These are phyloP conservation scores for Lamprologus ornatipinnis DNA, from an alignment of 2,113 vertebrate genomes.

Conservation along the genomic window DNA sequence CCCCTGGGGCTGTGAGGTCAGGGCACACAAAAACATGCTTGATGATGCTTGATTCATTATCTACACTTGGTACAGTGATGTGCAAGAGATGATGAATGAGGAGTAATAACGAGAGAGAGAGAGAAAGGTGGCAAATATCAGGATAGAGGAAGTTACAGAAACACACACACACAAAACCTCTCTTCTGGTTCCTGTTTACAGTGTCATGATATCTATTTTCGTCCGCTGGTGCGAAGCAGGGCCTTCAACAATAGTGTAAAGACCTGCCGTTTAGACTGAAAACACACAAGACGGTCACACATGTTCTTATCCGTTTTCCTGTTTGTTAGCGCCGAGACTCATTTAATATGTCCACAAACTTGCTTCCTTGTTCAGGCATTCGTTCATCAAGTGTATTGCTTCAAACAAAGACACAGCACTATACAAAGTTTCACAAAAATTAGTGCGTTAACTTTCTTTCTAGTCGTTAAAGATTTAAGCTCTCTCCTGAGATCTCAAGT, in stretches of 20 bases:
- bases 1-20: neutral
- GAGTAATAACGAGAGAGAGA: neutral
- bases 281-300: neutral
- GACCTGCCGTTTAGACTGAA: neutral
- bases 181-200: conserved; percentile 73
- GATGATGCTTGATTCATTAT: neutral
- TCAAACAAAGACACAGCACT: neutral
- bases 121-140: neutral
- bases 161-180: neutral
- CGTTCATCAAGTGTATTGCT: neutral
- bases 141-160: conserved; percentile 8
- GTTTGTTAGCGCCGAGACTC: neutral
- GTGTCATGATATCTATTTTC: conserved; percentile 39
- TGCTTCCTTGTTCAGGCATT: neutral
- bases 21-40: neutral
- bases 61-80: neutral
- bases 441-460: neutral
- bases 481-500: neutral
- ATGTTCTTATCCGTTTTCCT: neutral
- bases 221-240: neutral
- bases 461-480: neutral
- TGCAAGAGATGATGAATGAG: neutral
- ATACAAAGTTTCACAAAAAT: neutral
- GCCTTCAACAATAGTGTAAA: conserved; percentile 20
- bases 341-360: neutral